phyloP scores from a whole-genome alignment of 2,888 invertebrate genomes.

The Mimumesa dahlbomi region DNA sequence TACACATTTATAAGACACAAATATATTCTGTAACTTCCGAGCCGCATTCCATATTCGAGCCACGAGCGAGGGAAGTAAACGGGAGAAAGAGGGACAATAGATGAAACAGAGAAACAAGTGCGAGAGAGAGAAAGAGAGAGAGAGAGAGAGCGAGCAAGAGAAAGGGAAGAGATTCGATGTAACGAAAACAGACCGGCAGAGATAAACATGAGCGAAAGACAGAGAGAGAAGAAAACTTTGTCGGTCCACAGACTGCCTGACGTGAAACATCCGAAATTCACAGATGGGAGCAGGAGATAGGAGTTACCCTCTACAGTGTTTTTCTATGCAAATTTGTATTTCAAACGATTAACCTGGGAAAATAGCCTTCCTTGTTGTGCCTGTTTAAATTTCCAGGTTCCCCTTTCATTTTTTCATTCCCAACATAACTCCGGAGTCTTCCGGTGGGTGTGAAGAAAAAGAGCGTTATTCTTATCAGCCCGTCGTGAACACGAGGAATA shows the following conservation, averaged over 20 bases:
- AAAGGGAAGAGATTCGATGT: slow-evolving; percentile 14
- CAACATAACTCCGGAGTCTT: slow-evolving; percentile 9
- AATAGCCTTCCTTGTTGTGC: slow-evolving; percentile 45
- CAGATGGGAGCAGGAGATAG: slow-evolving; percentile 19
- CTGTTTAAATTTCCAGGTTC: slow-evolving; percentile 33
- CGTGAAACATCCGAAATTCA: slow-evolving; percentile 42
- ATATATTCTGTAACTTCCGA: not conserved
- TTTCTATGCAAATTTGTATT: slow-evolving; percentile 68
- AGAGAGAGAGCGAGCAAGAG: slow-evolving; percentile 1
- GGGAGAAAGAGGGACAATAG: not conserved
- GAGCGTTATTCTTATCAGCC: not conserved
- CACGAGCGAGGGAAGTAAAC: not conserved
- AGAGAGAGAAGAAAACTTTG: slow-evolving; percentile 16
- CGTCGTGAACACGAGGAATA: not conserved
- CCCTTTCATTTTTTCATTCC: slow-evolving; percentile 7
- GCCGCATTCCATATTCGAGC: not conserved
- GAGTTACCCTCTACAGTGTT: slow-evolving; percentile 46
- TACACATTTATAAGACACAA: not conserved
- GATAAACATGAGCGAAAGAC: slow-evolving; percentile 37
- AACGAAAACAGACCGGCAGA: slow-evolving; percentile 46
- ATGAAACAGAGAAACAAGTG: not conserved
- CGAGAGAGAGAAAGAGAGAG: slow-evolving; percentile 6
- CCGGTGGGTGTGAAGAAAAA: not conserved
- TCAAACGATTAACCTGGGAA: slow-evolving; percentile 66
- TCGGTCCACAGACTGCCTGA: slow-evolving; percentile 19